These are phyloP conservation scores for Sarcophaga subvicina DNA, from an alignment of 2,888 invertebrate species.

Conservation along the genomic window DNA sequence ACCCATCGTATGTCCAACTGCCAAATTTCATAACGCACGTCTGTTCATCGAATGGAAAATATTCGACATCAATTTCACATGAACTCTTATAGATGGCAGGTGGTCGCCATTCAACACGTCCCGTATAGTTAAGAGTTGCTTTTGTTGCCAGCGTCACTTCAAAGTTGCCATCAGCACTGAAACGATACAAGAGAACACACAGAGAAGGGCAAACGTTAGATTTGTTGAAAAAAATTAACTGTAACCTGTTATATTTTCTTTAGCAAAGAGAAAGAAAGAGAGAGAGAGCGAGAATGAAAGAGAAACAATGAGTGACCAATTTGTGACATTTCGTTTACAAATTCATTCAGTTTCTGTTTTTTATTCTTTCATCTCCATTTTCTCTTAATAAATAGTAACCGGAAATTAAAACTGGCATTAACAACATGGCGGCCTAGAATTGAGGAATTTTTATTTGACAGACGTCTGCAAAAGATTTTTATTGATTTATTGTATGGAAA, in stretches of 20 bases:
- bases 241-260: too few relatives aligned
- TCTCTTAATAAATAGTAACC: constrained; percentile 3
- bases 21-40: constrained; percentile 94
- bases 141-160: constrained; percentile 92
- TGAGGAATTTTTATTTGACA: background rate
- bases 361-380: background rate
- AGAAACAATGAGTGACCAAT: background rate
- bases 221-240: constrained; percentile 64
- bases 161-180: constrained; percentile 92
- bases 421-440: background rate
- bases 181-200: background rate
- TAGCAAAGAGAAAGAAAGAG: too few relatives aligned
- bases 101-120: constrained; percentile 94
- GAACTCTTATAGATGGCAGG: constrained; percentile 95
- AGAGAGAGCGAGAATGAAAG: constrained; percentile 45
- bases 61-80: constrained; percentile 93
- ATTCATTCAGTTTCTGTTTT: background rate
- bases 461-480: too few relatives aligned
- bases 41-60: constrained; percentile 93
- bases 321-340: too few relatives aligned
- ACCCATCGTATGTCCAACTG: constrained; percentile 92
- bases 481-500: too few relatives aligned
- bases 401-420: constrained; percentile 43
- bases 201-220: background rate
- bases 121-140: constrained; percentile 90